Base-by-base conservation (phyloP, 2,797 vertebrate genomes). In the Megalops cyprinoides region DNA sequence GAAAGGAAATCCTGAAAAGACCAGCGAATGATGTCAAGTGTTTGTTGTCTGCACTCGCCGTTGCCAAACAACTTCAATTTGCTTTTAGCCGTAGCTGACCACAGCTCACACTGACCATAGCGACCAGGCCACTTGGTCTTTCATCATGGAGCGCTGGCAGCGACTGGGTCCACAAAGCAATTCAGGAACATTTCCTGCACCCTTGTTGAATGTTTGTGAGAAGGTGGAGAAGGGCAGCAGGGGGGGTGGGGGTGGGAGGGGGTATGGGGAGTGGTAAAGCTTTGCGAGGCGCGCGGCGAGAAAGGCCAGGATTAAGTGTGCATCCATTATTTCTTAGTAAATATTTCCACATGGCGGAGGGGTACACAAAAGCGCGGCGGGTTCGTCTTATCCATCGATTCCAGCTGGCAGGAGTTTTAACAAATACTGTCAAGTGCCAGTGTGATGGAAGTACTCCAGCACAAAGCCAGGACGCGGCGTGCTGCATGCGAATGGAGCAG, bases 401-500 rank as follows among this genome's bases (percentile, higher is more conserved):
- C 81, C 81, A 82, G 56, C 81, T 82, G 77, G 77, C 81, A 20
- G 44, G 25, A 55, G 55, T 74, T 55, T 79, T 34, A 53, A 48
- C n/a, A 56, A 74, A 79, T 15, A 71, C 77, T 74, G 37, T 82
- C 69, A 48, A 79, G 71, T 67, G 77, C 42, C 71, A 79, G 81
- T 55, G 53, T 75, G 31, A 67, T 75, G 77, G 71, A 79, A 60
- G 73, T 18, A 51, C 76, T 74, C 76, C 81, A 77, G 65, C 53
- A 55, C 65, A 77, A 42, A 74, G 67, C 39, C 28, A 23, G 34
- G 23, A n/a, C 25, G 1, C 20, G 3, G 44, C 15, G 56, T 34
- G 31, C 14, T n/a, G 46, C 28, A 51, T 18, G 39, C 9, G 46
- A 53, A 46, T 28, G 15, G 28, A 71, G 58, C n/a, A 7, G 37